Conservation (phyloP, 2,113 vertebrate genomes). For the Peromyscus polionotus region DNA sequence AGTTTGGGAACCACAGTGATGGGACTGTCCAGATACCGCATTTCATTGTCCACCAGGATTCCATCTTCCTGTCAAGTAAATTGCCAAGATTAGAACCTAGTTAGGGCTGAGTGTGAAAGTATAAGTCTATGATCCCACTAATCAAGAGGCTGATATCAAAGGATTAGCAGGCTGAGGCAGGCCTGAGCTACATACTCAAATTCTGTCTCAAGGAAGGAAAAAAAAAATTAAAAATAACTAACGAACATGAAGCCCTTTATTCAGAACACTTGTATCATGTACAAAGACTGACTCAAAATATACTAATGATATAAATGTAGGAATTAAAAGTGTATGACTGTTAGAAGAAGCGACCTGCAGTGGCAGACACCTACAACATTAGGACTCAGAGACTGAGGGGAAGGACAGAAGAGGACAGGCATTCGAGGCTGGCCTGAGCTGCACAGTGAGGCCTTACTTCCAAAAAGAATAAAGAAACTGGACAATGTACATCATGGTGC, state of each 20-base stretch:
- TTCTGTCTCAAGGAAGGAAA: not conserved
- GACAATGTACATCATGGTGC: not conserved
- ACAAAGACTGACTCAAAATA: conserved; percentile 53
- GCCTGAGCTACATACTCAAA: not conserved
- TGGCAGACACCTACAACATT: not conserved
- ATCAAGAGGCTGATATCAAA: too few species aligned
- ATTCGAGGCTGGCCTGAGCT: not conserved
- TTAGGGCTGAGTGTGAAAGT: not conserved
- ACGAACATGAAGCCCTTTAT: not conserved
- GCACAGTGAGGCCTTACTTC: too few species aligned
- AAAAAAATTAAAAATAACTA: not conserved
- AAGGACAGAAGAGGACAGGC: too few species aligned
- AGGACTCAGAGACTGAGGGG: not conserved
- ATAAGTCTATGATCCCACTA: not conserved
- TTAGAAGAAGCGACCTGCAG: not conserved
- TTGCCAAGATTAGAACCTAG: conserved; percentile 47
- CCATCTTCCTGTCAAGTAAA: conserved; percentile 68
- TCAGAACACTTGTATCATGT: not conserved
- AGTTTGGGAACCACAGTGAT: conserved; percentile 69
- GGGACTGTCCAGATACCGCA: conserved; percentile 82
- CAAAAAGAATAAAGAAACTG: not conserved
- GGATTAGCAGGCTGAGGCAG: not conserved
- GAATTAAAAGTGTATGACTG: not conserved
- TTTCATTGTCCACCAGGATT: conserved; percentile 73
- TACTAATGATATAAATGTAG: conserved; percentile 30